Conservation (phyloP, 2,113 vertebrate species). For the Dolichotis patagonum region DNA sequence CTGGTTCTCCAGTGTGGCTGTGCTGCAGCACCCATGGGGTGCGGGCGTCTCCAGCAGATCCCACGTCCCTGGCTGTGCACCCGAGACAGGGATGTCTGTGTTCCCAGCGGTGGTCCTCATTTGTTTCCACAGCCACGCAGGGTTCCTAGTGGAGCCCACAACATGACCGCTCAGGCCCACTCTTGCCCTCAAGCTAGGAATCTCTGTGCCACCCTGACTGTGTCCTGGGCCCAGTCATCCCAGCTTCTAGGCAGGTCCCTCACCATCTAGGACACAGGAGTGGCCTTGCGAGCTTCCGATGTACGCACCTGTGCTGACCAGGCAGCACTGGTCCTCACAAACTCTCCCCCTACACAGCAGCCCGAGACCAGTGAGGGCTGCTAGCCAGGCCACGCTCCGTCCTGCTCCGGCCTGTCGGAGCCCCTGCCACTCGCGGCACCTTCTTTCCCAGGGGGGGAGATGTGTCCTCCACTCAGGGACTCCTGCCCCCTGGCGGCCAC, state of each 20-base stretch:
- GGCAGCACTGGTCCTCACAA: fast-evolving
- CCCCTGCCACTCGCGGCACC: not conserved
- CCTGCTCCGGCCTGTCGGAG: too few relatives aligned
- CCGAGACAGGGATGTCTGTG: not conserved
- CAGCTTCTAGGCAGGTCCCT: not conserved
- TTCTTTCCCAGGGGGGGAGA: too few relatives aligned
- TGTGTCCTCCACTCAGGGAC: not conserved
- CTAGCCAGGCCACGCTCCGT: not conserved
- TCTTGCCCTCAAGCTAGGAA: not conserved
- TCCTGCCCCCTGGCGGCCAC: not conserved
- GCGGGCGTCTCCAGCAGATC: fast-evolving
- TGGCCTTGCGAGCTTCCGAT: fast-evolving
- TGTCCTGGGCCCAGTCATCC: not conserved
- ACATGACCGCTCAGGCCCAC: too few relatives aligned
- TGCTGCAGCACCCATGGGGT: not conserved
- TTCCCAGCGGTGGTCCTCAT: not conserved
- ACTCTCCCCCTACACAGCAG: too few relatives aligned
- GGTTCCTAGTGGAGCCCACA: not conserved
- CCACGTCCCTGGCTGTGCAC: not conserved
- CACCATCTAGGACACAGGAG: too few relatives aligned
- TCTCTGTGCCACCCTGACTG: not conserved
- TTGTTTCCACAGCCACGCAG: not conserved
- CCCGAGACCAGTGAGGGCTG: not conserved
- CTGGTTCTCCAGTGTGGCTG: not conserved
- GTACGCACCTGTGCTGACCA: fast-evolving